A percentile compares a stretch with the other conserved stretches of the same genome.
Conservation (phyloP, 2,888 invertebrate genomes). For the Macaria notata region DNA sequence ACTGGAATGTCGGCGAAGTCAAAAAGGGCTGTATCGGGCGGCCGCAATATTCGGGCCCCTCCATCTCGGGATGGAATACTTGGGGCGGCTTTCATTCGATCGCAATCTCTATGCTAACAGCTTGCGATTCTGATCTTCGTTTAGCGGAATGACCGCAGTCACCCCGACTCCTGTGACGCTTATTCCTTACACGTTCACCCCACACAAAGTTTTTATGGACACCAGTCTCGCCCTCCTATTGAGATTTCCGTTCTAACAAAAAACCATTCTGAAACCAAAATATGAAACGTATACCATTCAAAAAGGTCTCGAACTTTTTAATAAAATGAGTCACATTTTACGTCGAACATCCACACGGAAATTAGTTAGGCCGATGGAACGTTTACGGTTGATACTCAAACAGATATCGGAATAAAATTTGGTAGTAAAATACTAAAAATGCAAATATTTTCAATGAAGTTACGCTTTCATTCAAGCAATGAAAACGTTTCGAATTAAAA, state of each 20-base stretch:
- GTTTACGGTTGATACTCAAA: slow-evolving; percentile 16
- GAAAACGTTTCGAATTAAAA: slow-evolving; percentile 46
- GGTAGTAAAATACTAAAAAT: slow-evolving; percentile 30
- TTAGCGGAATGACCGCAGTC: slow-evolving; percentile 82
- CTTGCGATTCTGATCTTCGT: slow-evolving; percentile 82
- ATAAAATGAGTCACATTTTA: slow-evolving; percentile 29
- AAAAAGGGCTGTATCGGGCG: slow-evolving; percentile 69
- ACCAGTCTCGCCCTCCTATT: slow-evolving; percentile 61
- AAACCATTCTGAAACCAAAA: slow-evolving; percentile 47
- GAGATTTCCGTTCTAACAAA: slow-evolving; percentile 64
- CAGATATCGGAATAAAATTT: slow-evolving; percentile 30
- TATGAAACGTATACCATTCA: slow-evolving; percentile 35
- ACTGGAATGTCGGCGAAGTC: slow-evolving; percentile 68
- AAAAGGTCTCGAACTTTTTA: slow-evolving; percentile 18
- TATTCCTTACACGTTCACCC: slow-evolving; percentile 80
- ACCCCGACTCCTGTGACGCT: slow-evolving; percentile 73
- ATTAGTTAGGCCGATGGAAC: slow-evolving; percentile 3
- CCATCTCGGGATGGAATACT: slow-evolving; percentile 78
- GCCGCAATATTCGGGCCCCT: slow-evolving; percentile 76
- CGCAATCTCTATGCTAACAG: slow-evolving; percentile 83
- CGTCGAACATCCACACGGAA: slow-evolving; percentile 4
- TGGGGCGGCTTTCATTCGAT: slow-evolving; percentile 77
- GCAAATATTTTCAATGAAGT: slow-evolving; percentile 40
- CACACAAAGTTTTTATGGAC: slow-evolving; percentile 75
- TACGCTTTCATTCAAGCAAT: slow-evolving; percentile 37